phyloP scores from a whole-genome alignment of 2,797 vertebrate genomes.

The Orestias chungarensis region DNA sequence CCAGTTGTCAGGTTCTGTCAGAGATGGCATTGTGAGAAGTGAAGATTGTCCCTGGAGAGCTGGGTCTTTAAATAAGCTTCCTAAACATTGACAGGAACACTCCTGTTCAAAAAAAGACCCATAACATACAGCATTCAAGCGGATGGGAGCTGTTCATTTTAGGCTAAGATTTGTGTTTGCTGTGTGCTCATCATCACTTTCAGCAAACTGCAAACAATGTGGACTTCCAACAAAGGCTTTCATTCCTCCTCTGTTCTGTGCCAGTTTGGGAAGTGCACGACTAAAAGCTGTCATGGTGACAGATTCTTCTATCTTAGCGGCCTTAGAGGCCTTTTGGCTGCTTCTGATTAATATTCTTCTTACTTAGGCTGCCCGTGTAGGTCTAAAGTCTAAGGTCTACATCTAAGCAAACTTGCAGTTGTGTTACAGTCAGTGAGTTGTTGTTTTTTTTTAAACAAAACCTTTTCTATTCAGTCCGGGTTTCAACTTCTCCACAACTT shows the following conservation, averaged over 20 bases:
- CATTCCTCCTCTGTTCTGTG: not conserved
- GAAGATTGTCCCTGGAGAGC: not conserved
- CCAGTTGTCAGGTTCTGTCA: not conserved
- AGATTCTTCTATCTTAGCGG: not conserved
- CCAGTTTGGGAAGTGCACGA: not conserved
- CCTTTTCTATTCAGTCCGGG: too few relatives aligned
- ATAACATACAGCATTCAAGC: not conserved
- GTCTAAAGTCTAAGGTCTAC: not conserved
- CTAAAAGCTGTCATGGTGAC: not conserved
- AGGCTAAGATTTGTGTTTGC: not conserved
- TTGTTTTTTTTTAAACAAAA: too few relatives aligned
- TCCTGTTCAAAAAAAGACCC: not conserved
- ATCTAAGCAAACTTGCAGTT: not conserved
- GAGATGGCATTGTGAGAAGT: not conserved
- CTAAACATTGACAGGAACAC: not conserved
- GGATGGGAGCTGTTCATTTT: not conserved
- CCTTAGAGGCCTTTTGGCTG: not conserved
- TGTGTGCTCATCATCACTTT: too few relatives aligned
- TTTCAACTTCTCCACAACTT: not conserved
- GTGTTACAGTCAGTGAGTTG: not conserved
- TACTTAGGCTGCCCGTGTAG: not conserved
- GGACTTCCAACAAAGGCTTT: not conserved
- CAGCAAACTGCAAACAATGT: too few relatives aligned
- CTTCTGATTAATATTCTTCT: not conserved
- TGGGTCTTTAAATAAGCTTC: not conserved